phyloP scores from a whole-genome alignment of 2,797 vertebrate species.

The Melopsittacus undulatus region DNA sequence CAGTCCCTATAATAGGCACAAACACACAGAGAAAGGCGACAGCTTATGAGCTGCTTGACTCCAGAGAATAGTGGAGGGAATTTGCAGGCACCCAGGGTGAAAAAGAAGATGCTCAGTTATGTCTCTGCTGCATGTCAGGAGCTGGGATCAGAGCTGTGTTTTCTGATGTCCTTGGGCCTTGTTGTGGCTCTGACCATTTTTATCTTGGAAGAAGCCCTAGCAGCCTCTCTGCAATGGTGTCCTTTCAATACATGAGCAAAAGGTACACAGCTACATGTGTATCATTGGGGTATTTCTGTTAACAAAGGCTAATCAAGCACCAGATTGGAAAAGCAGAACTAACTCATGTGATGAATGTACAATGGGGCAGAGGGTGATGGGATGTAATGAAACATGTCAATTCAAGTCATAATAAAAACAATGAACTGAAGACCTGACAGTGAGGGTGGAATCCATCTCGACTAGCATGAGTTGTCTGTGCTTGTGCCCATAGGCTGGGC shows the following conservation, averaged over 20 bases:
- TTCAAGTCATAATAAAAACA: slow-evolving; percentile 47
- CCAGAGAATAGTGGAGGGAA: background rate
- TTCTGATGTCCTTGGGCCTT: background rate
- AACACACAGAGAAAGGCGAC: background rate
- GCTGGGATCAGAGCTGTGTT: background rate
- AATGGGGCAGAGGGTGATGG: background rate
- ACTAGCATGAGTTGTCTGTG: background rate
- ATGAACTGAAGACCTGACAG: background rate
- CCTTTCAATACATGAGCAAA: background rate
- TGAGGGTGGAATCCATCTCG: background rate
- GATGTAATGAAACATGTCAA: slow-evolving; percentile 44
- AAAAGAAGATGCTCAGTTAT: fast-evolving
- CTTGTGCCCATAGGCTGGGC: background rate
- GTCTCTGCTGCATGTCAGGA: background rate
- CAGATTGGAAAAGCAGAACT: slow-evolving; percentile 49
- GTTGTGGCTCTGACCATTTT: background rate
- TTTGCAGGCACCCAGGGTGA: background rate
- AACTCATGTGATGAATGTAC: slow-evolving; percentile 9
- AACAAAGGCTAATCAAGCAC: slow-evolving; percentile 38
- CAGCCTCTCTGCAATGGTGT: background rate
- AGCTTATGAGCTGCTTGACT: background rate
- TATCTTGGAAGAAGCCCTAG: background rate
- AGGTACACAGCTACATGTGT: background rate
- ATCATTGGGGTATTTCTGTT: background rate
- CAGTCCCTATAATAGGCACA: background rate